Evolutionary conservation across 2,113 vertebrate genomes (phyloP).

Genomic region (Apus apus): DNA sequence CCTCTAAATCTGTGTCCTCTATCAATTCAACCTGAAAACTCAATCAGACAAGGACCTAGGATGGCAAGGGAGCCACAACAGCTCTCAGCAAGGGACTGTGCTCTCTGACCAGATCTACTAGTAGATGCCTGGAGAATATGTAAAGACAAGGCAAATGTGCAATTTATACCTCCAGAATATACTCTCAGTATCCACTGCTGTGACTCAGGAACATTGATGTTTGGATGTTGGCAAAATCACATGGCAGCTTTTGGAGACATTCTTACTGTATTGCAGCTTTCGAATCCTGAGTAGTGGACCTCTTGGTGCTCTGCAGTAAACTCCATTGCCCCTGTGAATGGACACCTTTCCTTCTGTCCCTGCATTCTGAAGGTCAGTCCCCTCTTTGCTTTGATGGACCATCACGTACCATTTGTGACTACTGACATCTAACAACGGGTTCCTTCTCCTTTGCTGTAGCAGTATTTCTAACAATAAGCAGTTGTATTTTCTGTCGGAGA

Average conservation of each 20-base stretch:
- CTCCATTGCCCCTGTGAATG: accelerated
- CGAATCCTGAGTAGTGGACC: accelerated
- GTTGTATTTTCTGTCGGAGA: neutral
- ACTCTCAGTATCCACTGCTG: neutral
- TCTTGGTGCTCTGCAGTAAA: neutral
- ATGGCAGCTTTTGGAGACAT: neutral
- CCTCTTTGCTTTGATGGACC: neutral
- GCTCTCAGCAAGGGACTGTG: neutral
- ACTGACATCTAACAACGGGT: neutral
- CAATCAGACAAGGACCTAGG: neutral
- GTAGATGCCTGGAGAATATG: neutral
- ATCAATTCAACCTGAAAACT: neutral
- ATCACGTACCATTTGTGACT: neutral
- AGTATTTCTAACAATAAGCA: neutral
- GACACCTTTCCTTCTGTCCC: neutral
- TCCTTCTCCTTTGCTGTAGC: neutral
- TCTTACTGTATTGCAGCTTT: neutral
- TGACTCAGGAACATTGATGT: neutral
- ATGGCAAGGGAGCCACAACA: neutral
- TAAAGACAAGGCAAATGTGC: neutral
- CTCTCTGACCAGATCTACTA: neutral
- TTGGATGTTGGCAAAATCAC: neutral
- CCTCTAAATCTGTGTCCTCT: neutral
- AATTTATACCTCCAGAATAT: neutral
- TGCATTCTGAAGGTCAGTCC: accelerated